A percentile compares a stretch with the other conserved stretches of the same genome.
Conservation (phyloP, 2,888 invertebrate species). For the Phyllotreta striolata region DNA sequence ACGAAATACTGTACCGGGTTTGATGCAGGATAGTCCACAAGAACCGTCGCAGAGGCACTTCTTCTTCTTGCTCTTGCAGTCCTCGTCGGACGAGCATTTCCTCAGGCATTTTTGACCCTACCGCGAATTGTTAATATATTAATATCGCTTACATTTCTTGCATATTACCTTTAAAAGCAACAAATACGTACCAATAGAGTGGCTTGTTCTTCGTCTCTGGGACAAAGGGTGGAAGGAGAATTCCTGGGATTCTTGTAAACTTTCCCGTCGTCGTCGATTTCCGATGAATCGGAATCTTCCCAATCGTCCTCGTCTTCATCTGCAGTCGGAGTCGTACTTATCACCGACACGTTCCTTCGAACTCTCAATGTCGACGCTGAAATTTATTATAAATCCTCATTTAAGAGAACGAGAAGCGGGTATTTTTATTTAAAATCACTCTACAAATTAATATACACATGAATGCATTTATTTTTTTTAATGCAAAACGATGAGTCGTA, state of each 20-base stretch:
- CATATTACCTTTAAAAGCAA: background rate
- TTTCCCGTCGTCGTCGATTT: constrained; percentile 80
- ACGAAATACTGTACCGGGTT: constrained; percentile 75
- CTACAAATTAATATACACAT: too few species aligned
- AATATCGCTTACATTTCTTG: constrained; percentile 11
- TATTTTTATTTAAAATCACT: too few species aligned
- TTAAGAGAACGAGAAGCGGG: too few species aligned
- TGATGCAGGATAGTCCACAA: constrained; percentile 97
- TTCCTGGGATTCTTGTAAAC: constrained; percentile 90
- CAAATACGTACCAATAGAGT: constrained; percentile 69
- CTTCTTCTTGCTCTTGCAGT: constrained; percentile 96
- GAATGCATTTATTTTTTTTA: too few species aligned
- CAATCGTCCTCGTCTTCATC: constrained; percentile 65
- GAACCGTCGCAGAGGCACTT: constrained; percentile 96
- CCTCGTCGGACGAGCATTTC: constrained; percentile 92
- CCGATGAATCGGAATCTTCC: constrained; percentile 62
- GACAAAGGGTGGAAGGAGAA: constrained; percentile 85
- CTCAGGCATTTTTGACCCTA: constrained; percentile 88
- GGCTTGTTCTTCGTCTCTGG: constrained; percentile 86
- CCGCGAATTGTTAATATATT: constrained; percentile 27
- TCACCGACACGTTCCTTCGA: constrained; percentile 21
- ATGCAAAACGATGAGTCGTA: too few species aligned
- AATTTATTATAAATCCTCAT: background rate
- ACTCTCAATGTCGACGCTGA: constrained; percentile 29
- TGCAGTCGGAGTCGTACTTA: constrained; percentile 62